These are phyloP conservation scores for Mellilla xanthometata DNA, from an alignment of 2,888 invertebrate genomes.

Conservation along the genomic window DNA sequence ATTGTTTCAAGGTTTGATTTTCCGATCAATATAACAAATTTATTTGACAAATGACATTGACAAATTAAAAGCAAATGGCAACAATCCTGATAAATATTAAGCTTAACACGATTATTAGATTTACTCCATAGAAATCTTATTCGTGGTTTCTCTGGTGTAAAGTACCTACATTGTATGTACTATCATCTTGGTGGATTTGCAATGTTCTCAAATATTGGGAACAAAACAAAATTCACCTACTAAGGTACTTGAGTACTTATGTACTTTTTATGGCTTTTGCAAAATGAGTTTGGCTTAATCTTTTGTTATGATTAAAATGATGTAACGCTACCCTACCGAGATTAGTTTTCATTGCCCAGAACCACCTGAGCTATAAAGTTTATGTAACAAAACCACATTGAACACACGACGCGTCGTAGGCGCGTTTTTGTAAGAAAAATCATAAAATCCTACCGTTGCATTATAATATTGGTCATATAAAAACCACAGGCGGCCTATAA, in stretches of 20 bases:
- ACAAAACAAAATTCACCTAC: too few relatives aligned
- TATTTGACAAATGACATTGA: background rate
- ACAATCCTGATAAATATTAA: too few relatives aligned
- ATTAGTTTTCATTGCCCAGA: conserved; percentile 22
- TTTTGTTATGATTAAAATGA: background rate
- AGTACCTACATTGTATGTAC: too few relatives aligned
- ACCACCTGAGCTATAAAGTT: conserved; percentile 26
- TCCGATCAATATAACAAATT: conserved; percentile 2
- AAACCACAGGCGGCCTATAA: conserved; percentile 44
- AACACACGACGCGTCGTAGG: conserved; percentile 41
- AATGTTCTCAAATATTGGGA: too few relatives aligned
- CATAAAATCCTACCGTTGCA: conserved; percentile 40
- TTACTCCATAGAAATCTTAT: too few relatives aligned
- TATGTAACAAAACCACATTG: conserved; percentile 32
- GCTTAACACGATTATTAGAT: too few relatives aligned
- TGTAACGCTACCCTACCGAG: background rate
- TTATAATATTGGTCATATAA: conserved; percentile 42
- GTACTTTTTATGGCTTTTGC: too few relatives aligned
- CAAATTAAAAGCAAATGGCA: background rate
- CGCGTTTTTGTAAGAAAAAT: conserved; percentile 45
- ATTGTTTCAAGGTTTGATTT: background rate
- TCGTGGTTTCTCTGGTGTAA: too few relatives aligned
- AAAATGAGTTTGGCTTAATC: background rate
- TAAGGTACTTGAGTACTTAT: too few relatives aligned
- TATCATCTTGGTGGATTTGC: too few relatives aligned